Base-by-base conservation (phyloP, 2,797 vertebrate species). In the Melanogrammus aeglefinus region DNA sequence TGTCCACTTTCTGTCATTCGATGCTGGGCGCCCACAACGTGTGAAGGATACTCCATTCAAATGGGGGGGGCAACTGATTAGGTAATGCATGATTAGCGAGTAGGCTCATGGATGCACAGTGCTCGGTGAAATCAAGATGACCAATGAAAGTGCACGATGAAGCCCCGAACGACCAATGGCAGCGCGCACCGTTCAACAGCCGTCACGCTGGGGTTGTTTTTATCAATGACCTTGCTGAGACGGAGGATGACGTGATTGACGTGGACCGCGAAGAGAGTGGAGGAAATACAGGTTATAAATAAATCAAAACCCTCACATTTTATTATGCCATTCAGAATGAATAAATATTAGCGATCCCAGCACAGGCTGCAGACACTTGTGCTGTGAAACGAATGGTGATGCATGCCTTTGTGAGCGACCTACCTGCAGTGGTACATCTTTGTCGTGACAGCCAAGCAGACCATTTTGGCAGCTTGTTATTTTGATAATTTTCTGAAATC, bases 241-340 rank as follows among this genome's bases (percentile, higher is more conserved):
- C 9, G 1, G n/a, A 29, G 66, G 66, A 24, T 69, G n/a, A 29
- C 47, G 24, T 12, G n/a, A 10, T 69, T 3, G 27, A 24, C 29
- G 7, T 27, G 29, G 66, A 29, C n/a, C 12, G 10, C 13, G n/a
- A 27, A 7, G 66, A 69, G 66, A 69, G 80, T 77, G 83, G 85
- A 73, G 84, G 77, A 77, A 83, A 81, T 57, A 66, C 70, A 77
- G 39, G 21, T 51, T 75, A 66, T 77, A 66, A 76, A 74, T 77
- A 57, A 44, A 79, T 75, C 73, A 77, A 71, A 51, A 69, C 29
- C 57, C 41, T 72, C 70, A 33, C 66, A 31, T 47, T 75, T 74
- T 72, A 51, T 71, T 74, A 38, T 51, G 29, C 84, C 84, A 87
- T 86, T 83, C 78, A 87, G 85, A 80, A 86, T 86, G 80, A 85